phyloP scores from a whole-genome alignment of 2,113 vertebrate species.

The Nyctereutes procyonoides region DNA sequence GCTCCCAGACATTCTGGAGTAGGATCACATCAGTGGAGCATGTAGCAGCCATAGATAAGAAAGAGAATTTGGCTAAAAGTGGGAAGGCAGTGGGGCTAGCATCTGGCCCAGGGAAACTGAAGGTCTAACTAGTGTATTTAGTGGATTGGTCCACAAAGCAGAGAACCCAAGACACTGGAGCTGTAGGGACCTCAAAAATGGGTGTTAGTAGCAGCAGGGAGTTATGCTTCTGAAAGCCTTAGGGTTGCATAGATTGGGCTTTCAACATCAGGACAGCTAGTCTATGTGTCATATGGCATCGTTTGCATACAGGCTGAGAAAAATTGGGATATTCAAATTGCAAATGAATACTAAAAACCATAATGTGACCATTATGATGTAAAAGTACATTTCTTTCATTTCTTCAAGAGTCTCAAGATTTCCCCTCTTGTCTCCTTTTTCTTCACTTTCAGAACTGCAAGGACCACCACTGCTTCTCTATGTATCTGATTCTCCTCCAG shows the following conservation, averaged over 20 bases:
- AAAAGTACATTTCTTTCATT: neutral
- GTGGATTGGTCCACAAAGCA: too few species aligned
- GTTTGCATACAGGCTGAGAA: neutral
- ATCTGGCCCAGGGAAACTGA: neutral
- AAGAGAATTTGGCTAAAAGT: neutral
- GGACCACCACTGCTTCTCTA: neutral
- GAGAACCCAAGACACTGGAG: neutral
- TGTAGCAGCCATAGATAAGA: neutral
- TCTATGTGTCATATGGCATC: neutral
- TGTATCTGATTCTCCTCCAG: neutral
- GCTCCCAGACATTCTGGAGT: neutral
- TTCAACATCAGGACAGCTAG: neutral
- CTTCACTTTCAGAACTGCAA: neutral
- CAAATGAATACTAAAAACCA: neutral
- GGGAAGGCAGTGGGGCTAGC: neutral
- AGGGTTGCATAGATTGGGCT: neutral
- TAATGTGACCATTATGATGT: neutral
- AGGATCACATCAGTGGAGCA: too few species aligned
- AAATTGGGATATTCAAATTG: neutral
- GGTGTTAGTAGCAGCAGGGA: too few species aligned
- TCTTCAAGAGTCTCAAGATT: neutral
- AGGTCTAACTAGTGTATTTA: neutral
- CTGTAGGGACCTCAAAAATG: neutral
- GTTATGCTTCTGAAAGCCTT: neutral
- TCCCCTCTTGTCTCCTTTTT: neutral